Evolutionary conservation across 2,113 vertebrate species (phyloP).

Genomic region (Glaucidium brasilianum): DNA sequence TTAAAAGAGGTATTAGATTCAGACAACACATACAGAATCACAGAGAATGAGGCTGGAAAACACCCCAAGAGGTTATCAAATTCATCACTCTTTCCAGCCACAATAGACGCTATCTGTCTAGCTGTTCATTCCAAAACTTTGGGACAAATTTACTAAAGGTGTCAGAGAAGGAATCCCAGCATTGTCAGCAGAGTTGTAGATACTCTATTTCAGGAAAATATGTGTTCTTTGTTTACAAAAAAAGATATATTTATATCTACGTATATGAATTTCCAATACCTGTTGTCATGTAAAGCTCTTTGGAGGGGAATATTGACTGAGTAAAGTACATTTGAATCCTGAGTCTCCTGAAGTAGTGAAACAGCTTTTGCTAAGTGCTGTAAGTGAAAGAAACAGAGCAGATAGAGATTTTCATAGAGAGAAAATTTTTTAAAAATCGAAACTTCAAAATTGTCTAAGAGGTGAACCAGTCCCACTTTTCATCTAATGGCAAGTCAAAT

Average conservation of each 20-base stretch:
- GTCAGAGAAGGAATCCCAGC: background rate
- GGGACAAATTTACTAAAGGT: background rate
- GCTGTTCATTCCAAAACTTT: background rate
- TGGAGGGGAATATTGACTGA: background rate
- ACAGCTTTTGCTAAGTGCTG: background rate
- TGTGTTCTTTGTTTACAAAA: background rate
- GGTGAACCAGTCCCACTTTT: background rate
- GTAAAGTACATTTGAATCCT: background rate
- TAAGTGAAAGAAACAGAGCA: background rate
- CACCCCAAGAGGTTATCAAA: background rate
- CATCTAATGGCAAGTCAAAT: background rate
- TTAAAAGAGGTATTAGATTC: constrained; percentile 4
- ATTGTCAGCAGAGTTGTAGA: background rate
- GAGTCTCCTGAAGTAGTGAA: background rate
- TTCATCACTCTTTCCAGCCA: background rate
- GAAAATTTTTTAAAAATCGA: background rate
- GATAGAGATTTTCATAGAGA: background rate
- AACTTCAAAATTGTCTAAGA: background rate
- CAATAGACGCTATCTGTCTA: background rate
- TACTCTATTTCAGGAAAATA: background rate
- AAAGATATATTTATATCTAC: background rate
- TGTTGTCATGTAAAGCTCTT: background rate
- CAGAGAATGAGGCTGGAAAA: background rate
- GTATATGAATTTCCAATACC: background rate
- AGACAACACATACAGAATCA: background rate